Evolutionary conservation across 2,113 vertebrate species (phyloP), one percentile per base, ranked within the genome.

Genomic region (Orthonyx spaldingii): DNA sequence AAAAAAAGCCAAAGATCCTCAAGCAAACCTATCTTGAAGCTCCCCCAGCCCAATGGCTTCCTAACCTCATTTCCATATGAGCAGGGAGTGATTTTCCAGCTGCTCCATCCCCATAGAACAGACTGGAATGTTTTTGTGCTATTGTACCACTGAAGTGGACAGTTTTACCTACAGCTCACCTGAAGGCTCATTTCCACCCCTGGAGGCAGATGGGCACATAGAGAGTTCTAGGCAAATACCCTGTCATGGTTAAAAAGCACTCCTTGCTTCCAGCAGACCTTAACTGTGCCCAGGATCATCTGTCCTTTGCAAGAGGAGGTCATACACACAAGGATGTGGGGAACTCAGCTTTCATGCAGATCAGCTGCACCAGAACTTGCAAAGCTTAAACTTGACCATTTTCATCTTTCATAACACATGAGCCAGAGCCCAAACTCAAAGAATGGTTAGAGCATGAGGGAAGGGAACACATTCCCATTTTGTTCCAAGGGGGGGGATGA

Each of bases 131-230:
- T 19, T 39, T 87, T 24, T 53, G 24, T 47, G 13, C 18, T 30
- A 2, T 10, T 21, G 56, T 7, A 33, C 8, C 14, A 30, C 59
- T 32, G 47, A 49, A 53, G 30, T 33, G 12, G 24, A 30, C 33
- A n/a, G 23, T 26, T 49, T 32, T 18, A 28, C 22, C 61, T 41
- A 28, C 21, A 71, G 57, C 53, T 90, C 39, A 72, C 32, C 53
- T 70, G 22, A 74, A 57, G 41, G 71, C 9, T 26, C 19, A 21
- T 27, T 82, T 56, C 55, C 13, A 49, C 10, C 14, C 44, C 24
- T 17, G 23, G 26, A 68, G 66, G 24, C 4, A 19, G 9, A 18
- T 1, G 6, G 41, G 21, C 10, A 71, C 4, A 0, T 1, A 35
- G 0, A 65, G 26, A 61, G 24, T 5, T 49, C 42, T 19, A 49